Percentiles rank a stretch among this genome's conserved stretches.
These are phyloP conservation scores for Scolopax bukidnonensis DNA, from an alignment of 2,797 vertebrate species.

Conservation along the genomic window DNA sequence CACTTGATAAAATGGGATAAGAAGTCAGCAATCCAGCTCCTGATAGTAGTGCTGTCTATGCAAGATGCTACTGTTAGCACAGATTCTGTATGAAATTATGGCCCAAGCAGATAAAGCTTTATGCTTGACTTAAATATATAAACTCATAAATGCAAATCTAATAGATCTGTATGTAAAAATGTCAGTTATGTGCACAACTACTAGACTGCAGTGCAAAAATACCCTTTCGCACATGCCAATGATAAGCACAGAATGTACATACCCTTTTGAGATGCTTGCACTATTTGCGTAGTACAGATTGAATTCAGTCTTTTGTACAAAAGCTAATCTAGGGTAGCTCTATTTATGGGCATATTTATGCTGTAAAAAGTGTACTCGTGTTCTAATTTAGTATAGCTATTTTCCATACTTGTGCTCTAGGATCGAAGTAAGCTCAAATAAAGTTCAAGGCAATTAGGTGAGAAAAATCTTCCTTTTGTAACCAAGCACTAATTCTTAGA, in stretches of 20 bases:
- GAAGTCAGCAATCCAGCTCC: neutral
- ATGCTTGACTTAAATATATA: neutral
- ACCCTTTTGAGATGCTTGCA: fast-evolving
- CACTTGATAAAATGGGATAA: neutral
- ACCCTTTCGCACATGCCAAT: neutral
- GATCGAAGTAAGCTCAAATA: neutral
- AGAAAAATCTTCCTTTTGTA: neutral
- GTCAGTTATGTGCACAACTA: neutral
- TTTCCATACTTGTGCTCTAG: neutral
- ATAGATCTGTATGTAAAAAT: neutral
- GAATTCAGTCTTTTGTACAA: neutral
- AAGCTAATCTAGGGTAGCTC: neutral
- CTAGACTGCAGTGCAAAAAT: neutral
- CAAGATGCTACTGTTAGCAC: neutral
- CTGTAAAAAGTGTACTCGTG: neutral
- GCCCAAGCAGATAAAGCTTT: neutral
- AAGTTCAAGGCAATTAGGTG: neutral
- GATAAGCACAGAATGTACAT: neutral
- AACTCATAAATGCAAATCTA: neutral
- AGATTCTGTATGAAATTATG: neutral
- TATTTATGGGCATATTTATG: neutral
- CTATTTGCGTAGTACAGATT: neutral
- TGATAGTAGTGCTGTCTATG: neutral
- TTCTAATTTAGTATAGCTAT: neutral
- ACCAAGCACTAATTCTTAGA: neutral